Evolutionary conservation across 2,888 invertebrate species (phyloP), one percentile per base, ranked within the genome.

Genomic region (Hypselothyrea guttata): DNA sequence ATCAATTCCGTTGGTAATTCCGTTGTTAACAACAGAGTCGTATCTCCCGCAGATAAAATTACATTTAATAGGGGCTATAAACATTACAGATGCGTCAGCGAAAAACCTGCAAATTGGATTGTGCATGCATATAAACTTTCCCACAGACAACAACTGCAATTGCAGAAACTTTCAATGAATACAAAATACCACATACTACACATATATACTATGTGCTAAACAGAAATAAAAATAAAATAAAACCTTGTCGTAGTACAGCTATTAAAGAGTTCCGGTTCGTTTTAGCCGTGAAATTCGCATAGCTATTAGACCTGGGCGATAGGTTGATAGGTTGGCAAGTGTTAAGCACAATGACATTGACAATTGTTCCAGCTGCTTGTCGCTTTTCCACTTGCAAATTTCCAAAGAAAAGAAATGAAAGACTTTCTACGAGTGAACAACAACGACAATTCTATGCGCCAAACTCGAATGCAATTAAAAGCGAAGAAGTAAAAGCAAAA

Each of bases 351-450:
- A 76, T 75, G 47, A 51, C 62, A 71, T 66, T 75, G 59, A 61
- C 69, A 58, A 62, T 60, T 63, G 59, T 59, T 54, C 41, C 54
- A 33, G 27, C 31, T 34, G 28, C 15, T 37, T 41, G 40, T 35
- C 30, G 57, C 71, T 75, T 74, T 51, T 22, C 22, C 22, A 22
- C 55, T 49, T 45, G 57, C 62, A 51, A 59, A 57, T 65, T 76
- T 74, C 64, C 63, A 71, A 27, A 55, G 71, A 76, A 79, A 76
- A 68, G 64, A 62, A 70, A 73, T 35, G 46, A 66, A 74, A 79
- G 71, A 76, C 79, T 77, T 79, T 76, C 78, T 75, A 65, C 56
- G 18, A 31, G 47, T 9, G 40, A 57, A n/a, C n/a, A n/a, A n/a
- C n/a, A n/a, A n/a, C 58, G 44, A 38, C 38, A 18, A 37, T 73